A percentile compares a stretch with the other conserved stretches of the same genome.
These are phyloP conservation scores for Murina feae DNA, from an alignment of 2,113 vertebrate species.

Conservation along the genomic window DNA sequence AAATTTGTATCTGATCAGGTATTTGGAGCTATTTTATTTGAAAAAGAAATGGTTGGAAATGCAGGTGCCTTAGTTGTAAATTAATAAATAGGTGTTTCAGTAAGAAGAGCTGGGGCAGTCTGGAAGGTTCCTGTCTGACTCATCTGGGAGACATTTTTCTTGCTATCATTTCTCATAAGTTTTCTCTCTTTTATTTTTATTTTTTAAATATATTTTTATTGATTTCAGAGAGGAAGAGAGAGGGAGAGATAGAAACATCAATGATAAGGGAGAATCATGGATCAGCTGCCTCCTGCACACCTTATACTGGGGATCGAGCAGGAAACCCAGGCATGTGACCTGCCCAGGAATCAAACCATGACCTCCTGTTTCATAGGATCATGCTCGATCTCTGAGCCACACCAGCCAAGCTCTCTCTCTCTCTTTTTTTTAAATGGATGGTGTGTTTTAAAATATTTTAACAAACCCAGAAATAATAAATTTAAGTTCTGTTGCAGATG, in stretches of 20 bases:
- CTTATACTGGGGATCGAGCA: no score
- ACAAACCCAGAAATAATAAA: neutral
- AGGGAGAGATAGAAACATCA: no score
- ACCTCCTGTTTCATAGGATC: no score
- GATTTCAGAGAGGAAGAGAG: no score
- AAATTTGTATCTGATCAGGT: neutral
- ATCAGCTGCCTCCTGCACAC: no score
- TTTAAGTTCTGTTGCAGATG: neutral
- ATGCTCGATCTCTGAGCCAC: no score
- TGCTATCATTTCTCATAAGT: neutral
- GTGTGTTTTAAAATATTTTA: neutral
- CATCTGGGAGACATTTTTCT: slow-evolving; percentile 5
- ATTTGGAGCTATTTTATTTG: neutral
- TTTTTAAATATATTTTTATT: neutral
- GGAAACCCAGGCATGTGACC: no score
- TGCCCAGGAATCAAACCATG: no score
- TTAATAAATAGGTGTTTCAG: neutral
- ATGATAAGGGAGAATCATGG: no score
- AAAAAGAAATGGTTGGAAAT: neutral
- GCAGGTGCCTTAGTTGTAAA: neutral
- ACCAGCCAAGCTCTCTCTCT: neutral
- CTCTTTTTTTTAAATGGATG: neutral
- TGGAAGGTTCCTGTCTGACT: neutral
- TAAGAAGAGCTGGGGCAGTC: neutral
- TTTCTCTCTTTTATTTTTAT: neutral